Evolutionary conservation across 1,140 invertebrate species (phyloP), one percentile per base, ranked within the genome.

Genomic region (Brachionus manjavacas): DNA sequence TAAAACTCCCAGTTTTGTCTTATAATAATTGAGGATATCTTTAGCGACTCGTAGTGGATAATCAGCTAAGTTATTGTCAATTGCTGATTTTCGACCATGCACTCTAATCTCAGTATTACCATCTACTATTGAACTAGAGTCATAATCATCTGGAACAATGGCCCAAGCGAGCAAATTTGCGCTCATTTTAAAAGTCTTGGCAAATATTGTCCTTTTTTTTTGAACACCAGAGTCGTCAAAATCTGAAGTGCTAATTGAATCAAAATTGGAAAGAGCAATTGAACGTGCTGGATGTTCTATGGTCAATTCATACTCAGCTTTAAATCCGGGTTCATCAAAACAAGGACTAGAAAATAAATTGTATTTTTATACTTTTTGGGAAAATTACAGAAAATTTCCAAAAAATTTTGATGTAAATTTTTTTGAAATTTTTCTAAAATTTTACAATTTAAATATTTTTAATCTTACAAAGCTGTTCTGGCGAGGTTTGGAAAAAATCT

Each of bases 271-370:
- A 11, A 83, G 3, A 83, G 81, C 60, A 23, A 83, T 43, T 16
- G 68, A 46, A 28, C 60, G n/a, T 23, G 39, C 25, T 46, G 64
- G 64, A 70, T 83, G 81, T 52, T 68, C 81, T 25, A 83, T 70
- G 39, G 43, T 83, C 9, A 83, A 70, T 31, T 83, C 70, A 70
- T 84, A 86, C 11, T 41, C 83, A 11, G 85, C 66, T 60, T 85
- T 86, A 16, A 85, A 81, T 28, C 41, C 20, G n/a, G 85, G 85
- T 39, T 86, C 85, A 52, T 86, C 85, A 60, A 86, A 84, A 72
- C 85, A 84, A 8, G 85, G 85, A n/a, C 79, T 81, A 16, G 23
- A 55, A 80, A 60, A 25, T 25, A 79, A n/a, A 49, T n/a, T 79
- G 20, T 31, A 60, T 14, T 49, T 49, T 23, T 39, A n/a, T 20